Evolutionary conservation across 2,888 invertebrate genomes (phyloP), one percentile per base, ranked within the genome.

Genomic region (Mythimna ferrago): DNA sequence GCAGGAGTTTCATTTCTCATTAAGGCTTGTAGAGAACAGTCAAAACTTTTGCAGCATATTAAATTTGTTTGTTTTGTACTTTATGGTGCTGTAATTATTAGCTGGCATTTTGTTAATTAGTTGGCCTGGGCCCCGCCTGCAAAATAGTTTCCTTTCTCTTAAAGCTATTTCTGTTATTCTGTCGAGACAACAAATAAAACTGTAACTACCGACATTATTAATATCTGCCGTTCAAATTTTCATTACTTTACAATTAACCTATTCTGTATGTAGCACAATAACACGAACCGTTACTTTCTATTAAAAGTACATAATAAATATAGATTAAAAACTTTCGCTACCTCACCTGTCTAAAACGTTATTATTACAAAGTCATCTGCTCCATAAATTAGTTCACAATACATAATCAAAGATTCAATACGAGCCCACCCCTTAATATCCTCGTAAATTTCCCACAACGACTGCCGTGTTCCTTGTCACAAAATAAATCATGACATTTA

Each of bases 401-500:
- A 90, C 88, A 88, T 89, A 92, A 92, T 92, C 92, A 92, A 89
- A 89, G 83, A 86, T 85, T 86, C 86, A 89, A 90, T 87, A 85
- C 73, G 74, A 66, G 79, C 90, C 92, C 92, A 93, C 94, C 94
- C 94, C 92, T 94, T 86, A 87, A 91, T 89, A 86, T 88, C 89
- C 85, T 94, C 95, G 93, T 95, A 95, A 95, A 96, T 95, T 95
- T 96, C 95, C 95, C 96, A 95, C 94, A 94, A 92, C 88, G 86
- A 86, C 86, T 85, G 88, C 87, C 89, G 87, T 90, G 89, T 94
- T 94, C 94, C 94, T 94, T 95, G 95, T 94, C 93, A 91, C 92
- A 93, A 94, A 79, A 95, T 96, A 95, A 95, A 95, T 95, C 95
- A 96, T 89, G 88, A 86, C 91, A 92, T 92, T 91, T 92, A 92